Evolutionary conservation across 2,113 vertebrate species (phyloP), one percentile per base, ranked within the genome.

Genomic region (Chionodraco myersi): DNA sequence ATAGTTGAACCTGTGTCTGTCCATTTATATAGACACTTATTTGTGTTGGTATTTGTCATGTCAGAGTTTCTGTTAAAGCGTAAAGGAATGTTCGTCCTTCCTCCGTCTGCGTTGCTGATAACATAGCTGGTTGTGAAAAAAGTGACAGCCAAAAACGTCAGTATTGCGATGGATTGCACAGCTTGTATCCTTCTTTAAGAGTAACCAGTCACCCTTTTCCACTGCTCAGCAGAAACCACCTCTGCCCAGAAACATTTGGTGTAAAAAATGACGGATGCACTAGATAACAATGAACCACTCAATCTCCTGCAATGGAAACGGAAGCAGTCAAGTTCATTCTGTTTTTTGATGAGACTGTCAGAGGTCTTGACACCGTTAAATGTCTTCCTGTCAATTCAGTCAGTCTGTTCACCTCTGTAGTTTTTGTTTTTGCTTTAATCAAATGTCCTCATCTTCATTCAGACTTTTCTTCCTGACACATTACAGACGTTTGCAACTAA

Each of bases 401-500:
- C 6, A 44, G 2, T 63, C 64, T 5, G 3, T 36, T 26, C 6
- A 72, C 2, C 18, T 11, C 10, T 18, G n/a, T 15, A 58, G 21
- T 41, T 49, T 23, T 30, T 1, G 12, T 9, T 23, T 10, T 48
- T 30, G 30, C 45, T 47, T 47, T 49, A 3, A 26, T 72, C 9
- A 1, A 7, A 9, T n/a, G 7, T n/a, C 34, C 23, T 49, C 2
- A 2, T 11, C 1, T 21, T 26, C 4, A 45, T 11, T 52, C 30
- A 61, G 1, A 30, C 18, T 21, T 48, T 15, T 18, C 14, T 47
- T 56, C 36, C 53, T 18, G 52, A 44, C 0, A 14, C 23, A 48
- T 23, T 30, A 11, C 45, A 70, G 16, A 84, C 52, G 44, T 81
- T 68, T 59, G 13, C 5, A 70, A 30, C 49, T 53, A 49, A 67